A percentile compares a stretch with the other conserved stretches of the same genome.
phyloP scores from a whole-genome alignment of 2,113 vertebrate genomes.

The Atrichornis clamosus region DNA sequence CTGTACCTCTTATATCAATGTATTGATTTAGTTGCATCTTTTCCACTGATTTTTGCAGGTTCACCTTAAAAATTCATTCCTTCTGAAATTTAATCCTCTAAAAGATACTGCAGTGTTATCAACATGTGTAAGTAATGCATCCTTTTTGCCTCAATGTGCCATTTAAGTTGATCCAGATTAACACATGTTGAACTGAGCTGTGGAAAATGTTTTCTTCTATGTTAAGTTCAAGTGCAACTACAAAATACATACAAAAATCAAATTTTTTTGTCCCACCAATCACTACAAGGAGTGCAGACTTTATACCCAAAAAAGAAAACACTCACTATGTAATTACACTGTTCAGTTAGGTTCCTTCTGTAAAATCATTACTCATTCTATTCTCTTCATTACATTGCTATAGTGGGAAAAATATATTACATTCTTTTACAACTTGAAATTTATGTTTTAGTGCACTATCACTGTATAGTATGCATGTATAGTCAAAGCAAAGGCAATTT shows the following conservation, averaged over 20 bases:
- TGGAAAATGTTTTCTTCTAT: neutral
- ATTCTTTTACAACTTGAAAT: slow-evolving; percentile 22
- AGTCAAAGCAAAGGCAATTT: neutral
- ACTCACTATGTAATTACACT: neutral
- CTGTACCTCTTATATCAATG: neutral
- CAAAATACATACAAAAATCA: neutral
- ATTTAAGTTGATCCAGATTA: neutral
- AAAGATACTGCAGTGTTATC: neutral
- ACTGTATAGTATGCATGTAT: neutral
- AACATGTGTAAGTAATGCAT: neutral
- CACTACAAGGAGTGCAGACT: neutral
- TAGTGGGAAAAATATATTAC: neutral
- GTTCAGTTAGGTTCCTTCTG: neutral
- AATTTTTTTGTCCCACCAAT: neutral
- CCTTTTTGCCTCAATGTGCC: neutral
- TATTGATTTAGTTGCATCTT: neutral
- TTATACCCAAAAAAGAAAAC: neutral
- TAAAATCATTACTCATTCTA: neutral
- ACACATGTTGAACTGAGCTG: neutral
- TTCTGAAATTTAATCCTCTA: neutral
- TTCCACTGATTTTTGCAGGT: neutral
- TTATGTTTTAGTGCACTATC: neutral
- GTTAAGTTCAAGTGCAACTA: neutral
- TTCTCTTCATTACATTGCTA: neutral
- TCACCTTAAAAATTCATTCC: neutral